phyloP scores from a whole-genome alignment of 1,140 invertebrate genomes.

The Neocloeon triangulifer region DNA sequence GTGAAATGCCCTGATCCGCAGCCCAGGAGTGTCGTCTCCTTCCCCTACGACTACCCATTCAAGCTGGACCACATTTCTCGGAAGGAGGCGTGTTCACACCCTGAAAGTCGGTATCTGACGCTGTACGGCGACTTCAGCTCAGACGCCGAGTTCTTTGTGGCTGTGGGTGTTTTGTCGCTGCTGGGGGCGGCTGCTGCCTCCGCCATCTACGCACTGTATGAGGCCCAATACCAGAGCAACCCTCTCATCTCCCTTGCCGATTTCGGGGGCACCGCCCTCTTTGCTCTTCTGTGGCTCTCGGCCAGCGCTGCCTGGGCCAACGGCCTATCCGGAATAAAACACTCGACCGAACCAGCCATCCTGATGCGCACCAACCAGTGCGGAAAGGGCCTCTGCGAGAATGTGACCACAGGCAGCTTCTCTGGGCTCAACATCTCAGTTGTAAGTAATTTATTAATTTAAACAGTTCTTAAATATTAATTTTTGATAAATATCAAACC shows the following conservation, averaged over 20 bases:
- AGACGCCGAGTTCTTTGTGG: constrained; percentile 41
- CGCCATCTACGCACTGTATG: constrained; percentile 31
- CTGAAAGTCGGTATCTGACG: not conserved
- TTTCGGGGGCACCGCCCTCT: constrained; percentile 30
- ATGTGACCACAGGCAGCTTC: constrained; percentile 20
- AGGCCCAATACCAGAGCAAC: constrained; percentile 31
- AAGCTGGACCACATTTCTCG: constrained; percentile 9
- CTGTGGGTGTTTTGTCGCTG: constrained; percentile 39
- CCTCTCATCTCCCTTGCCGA: constrained; percentile 23
- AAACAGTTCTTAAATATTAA: not conserved
- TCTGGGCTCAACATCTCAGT: constrained; percentile 35
- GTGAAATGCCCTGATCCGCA: not conserved
- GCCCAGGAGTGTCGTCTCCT: constrained; percentile 3
- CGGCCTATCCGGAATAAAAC: constrained; percentile 30
- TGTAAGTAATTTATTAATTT: constrained; percentile 19
- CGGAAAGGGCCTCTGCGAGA: constrained; percentile 11
- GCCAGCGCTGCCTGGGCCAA: constrained; percentile 41
- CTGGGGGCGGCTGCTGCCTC: constrained; percentile 32
- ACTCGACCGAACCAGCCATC: constrained; percentile 21
- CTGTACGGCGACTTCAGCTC: constrained; percentile 25
- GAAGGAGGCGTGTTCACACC: not conserved
- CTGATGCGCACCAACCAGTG: constrained; percentile 9
- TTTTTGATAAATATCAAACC: not conserved
- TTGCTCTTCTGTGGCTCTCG: constrained; percentile 40
- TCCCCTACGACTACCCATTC: constrained; percentile 4